These are phyloP conservation scores for Meloidogyne floridensis DNA, from an alignment of 1,140 invertebrate genomes.

Conservation along the genomic window DNA sequence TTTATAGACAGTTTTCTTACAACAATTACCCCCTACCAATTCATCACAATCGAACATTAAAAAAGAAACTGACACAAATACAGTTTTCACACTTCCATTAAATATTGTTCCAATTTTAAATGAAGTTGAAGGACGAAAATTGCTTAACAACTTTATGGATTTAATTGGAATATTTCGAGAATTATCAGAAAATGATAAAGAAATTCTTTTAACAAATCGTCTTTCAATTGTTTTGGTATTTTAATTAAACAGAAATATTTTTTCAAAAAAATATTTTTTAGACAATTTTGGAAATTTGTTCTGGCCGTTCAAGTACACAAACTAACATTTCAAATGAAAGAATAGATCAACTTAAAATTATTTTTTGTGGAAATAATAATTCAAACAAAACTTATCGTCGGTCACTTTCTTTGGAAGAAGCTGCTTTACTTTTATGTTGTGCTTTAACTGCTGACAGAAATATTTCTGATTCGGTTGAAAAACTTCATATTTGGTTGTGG, in stretches of 20 bases:
- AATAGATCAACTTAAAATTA: constrained; percentile 1
- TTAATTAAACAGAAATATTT: background rate
- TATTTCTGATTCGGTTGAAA: background rate
- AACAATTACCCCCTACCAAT: too few relatives aligned
- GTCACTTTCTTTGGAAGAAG: constrained; percentile 8
- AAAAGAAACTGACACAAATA: background rate
- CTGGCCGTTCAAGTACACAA: background rate
- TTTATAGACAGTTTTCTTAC: background rate
- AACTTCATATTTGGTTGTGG: constrained; percentile 6
- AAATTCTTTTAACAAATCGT: constrained; percentile 2
- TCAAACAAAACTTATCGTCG: background rate
- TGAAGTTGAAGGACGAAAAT: background rate
- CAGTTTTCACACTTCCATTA: background rate
- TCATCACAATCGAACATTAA: too few relatives aligned
- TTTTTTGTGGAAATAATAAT: constrained; percentile 9
- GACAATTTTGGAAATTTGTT: constrained; percentile 7
- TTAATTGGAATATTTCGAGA: background rate
- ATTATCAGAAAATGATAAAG: background rate
- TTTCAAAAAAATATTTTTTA: background rate
- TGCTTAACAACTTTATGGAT: background rate
- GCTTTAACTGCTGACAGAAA: background rate
- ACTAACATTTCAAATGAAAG: background rate
- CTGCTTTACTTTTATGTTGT: constrained; percentile 10
- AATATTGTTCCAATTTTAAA: background rate
- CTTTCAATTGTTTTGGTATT: constrained; percentile 4